Percentiles rank a stretch among this genome's conserved stretches.
Evolutionary conservation across 2,113 vertebrate species (phyloP).

Genomic region (Capreolus pygargus): DNA sequence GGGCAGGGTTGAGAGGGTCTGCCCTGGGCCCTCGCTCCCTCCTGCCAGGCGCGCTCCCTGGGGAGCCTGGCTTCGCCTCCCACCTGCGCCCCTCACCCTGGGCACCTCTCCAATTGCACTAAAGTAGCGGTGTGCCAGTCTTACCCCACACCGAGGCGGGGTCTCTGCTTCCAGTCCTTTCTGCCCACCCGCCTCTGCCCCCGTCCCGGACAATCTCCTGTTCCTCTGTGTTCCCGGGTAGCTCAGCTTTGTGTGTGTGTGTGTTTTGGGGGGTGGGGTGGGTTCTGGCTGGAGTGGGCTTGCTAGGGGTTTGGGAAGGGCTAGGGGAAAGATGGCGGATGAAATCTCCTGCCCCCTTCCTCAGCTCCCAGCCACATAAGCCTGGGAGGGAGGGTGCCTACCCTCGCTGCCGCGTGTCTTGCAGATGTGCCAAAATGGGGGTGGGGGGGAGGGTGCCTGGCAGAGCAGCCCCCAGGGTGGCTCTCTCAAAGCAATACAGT

Average conservation of each 20-base stretch:
- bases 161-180: slow-evolving; percentile 75
- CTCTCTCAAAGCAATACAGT: slow-evolving; percentile 80
- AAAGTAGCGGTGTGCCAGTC: slow-evolving; percentile 79
- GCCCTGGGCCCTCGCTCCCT: slow-evolving; percentile 16
- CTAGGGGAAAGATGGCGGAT: slow-evolving; percentile 46
- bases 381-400: slow-evolving; percentile 60
- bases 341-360: slow-evolving; percentile 47
- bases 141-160: slow-evolving; percentile 69
- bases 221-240: slow-evolving; percentile 67
- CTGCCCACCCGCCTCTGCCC: slow-evolving; percentile 45
- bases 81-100: slow-evolving; percentile 63
- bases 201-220: slow-evolving; percentile 72
- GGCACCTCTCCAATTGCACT: slow-evolving; percentile 77
- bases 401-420: slow-evolving; percentile 60
- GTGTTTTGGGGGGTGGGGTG: slow-evolving; percentile 51
- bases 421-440: slow-evolving; percentile 70
- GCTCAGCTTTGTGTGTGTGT: slow-evolving; percentile 71
- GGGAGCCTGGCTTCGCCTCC: slow-evolving; percentile 44
- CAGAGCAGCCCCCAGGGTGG: slow-evolving; percentile 67
- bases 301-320: slow-evolving; percentile 58
- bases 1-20: slow-evolving; percentile 1
- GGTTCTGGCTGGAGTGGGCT: slow-evolving; percentile 63
- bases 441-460: slow-evolving; percentile 57
- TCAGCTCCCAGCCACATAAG: slow-evolving; percentile 54
- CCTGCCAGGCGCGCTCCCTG: slow-evolving; percentile 49